phyloP scores from a whole-genome alignment of 2,888 invertebrate genomes.

The Platerodrilus igneus region DNA sequence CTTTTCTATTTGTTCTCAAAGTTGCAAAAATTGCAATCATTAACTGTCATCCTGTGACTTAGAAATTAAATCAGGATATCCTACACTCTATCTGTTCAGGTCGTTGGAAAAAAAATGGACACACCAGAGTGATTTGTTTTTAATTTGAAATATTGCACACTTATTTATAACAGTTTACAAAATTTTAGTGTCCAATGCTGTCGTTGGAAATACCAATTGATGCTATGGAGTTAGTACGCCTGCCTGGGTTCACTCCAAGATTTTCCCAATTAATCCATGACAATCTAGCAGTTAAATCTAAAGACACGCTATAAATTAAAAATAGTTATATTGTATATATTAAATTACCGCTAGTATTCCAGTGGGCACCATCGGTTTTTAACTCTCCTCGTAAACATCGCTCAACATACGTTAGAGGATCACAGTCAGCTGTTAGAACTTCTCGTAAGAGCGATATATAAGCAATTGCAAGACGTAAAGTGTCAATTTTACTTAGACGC shows the following conservation, averaged over 20 bases:
- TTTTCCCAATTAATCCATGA: constrained; percentile 99
- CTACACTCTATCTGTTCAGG: no score
- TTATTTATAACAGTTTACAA: no score
- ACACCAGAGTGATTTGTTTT: no score
- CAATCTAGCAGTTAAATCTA: constrained; percentile 94
- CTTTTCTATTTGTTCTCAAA: no score
- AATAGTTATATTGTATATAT: not conserved
- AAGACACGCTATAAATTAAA: constrained; percentile 37
- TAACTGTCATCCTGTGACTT: no score
- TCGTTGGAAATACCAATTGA: no score
- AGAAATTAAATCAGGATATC: no score
- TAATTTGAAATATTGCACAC: no score
- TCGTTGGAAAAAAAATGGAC: no score
- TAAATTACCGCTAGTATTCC: constrained; percentile 90
- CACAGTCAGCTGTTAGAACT: constrained; percentile 81
- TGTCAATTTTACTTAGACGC: constrained; percentile 96
- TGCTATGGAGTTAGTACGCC: no score
- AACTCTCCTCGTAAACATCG: constrained; percentile 86
- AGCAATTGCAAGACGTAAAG: constrained; percentile 91
- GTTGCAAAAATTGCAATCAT: no score
- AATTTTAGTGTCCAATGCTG: no score
- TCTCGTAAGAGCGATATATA: constrained; percentile 92
- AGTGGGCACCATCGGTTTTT: constrained; percentile 81
- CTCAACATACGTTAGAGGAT: constrained; percentile 91
- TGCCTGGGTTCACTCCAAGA: constrained; percentile 86